Conservation (phyloP, 2,888 invertebrate genomes). For the Lasioglossum lativentre region DNA sequence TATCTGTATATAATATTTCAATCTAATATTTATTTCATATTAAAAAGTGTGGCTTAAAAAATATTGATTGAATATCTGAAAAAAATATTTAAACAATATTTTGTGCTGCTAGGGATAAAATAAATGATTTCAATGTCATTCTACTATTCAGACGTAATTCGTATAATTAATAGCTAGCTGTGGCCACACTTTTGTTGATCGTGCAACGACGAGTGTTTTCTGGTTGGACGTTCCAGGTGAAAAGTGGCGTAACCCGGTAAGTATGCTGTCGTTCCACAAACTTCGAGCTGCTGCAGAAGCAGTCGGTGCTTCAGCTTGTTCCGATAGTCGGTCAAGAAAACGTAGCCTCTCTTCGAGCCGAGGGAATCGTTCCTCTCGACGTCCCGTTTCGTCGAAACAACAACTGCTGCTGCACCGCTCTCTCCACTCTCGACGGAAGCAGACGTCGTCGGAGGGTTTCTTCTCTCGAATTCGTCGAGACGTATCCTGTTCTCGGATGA, state of each 20-base stretch:
- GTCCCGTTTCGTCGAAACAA: background rate
- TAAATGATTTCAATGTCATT: too few relatives aligned
- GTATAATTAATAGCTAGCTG: background rate
- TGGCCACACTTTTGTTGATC: background rate
- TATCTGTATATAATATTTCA: too few relatives aligned
- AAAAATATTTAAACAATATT: too few relatives aligned
- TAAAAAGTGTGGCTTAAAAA: too few relatives aligned
- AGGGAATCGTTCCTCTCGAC: conserved; percentile 1
- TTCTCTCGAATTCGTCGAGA: background rate
- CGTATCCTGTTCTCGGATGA: background rate
- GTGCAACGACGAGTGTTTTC: too few relatives aligned
- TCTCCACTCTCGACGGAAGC: background rate
- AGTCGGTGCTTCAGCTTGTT: conserved; percentile 61
- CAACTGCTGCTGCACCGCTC: background rate
- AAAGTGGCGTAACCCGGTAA: background rate
- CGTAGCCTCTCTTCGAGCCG: conserved; percentile 26
- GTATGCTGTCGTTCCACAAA: conserved; percentile 27
- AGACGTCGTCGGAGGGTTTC: background rate
- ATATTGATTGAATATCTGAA: too few relatives aligned
- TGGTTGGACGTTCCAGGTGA: background rate
- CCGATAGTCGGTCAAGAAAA: conserved; percentile 47
- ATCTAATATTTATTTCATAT: too few relatives aligned
- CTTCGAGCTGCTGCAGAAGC: conserved; percentile 68
- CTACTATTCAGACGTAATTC: too few relatives aligned
- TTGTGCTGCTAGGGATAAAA: too few relatives aligned